These are phyloP conservation scores for Scrobipalpa costella DNA, from an alignment of 2,888 invertebrate species.

Conservation along the genomic window DNA sequence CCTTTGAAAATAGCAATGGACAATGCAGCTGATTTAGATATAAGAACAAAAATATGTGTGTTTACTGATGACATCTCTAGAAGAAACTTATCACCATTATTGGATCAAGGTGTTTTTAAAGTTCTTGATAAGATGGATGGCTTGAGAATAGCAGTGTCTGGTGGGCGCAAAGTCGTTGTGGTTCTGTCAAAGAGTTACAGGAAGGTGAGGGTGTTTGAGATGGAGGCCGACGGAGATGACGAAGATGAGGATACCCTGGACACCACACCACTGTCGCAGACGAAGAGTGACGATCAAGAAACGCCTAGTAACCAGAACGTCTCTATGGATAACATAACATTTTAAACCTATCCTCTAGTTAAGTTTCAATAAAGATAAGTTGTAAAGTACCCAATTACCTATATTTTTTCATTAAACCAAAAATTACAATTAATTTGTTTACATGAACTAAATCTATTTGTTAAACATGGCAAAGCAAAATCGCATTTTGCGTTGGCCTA, in stretches of 20 bases:
- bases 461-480: too few species aligned
- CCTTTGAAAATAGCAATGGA: constrained; percentile 72
- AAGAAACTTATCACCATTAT: constrained; percentile 77
- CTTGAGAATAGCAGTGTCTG: constrained; percentile 90
- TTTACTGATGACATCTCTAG: constrained; percentile 70
- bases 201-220: constrained; percentile 93
- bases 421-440: too few species aligned
- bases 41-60: constrained; percentile 64
- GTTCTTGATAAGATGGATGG: constrained; percentile 85
- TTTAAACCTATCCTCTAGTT: too few species aligned
- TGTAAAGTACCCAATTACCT: too few species aligned
- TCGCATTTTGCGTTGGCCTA: too few species aligned
- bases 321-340: constrained; percentile 3
- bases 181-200: constrained; percentile 89
- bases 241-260: constrained; percentile 86
- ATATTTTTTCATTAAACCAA: too few species aligned
- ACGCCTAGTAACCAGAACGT: constrained; percentile 48
- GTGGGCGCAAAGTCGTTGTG: constrained; percentile 90
- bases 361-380: too few species aligned
- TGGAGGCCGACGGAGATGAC: constrained; percentile 96
- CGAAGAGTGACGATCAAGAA: constrained; percentile 51
- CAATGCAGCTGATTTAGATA: constrained; percentile 63
- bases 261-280: constrained; percentile 65
- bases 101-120: constrained; percentile 79
- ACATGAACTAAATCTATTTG: too few species aligned